Base-by-base conservation (phyloP, 2,888 invertebrate species). In the Agrochola lota region DNA sequence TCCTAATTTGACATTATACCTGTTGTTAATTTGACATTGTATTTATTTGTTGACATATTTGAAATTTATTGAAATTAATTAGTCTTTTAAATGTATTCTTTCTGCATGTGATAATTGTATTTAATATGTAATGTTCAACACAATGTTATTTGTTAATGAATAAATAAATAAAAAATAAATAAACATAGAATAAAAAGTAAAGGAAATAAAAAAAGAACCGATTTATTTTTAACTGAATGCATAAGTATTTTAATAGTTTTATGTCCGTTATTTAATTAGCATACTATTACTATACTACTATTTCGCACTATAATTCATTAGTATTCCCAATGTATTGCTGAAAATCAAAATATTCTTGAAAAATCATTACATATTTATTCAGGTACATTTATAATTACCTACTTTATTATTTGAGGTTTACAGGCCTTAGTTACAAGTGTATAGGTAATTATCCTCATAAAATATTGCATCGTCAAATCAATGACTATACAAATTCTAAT, bases 221-320 rank as follows among this genome's bases (percentile, higher is more conserved):
- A 67, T 1, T 20, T 26, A 26, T 26, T 43, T 66, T 9, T 26
- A n/a, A 17, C 6, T n/a, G 17, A 66, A 17, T 66, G n/a, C 17
- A 6, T 43, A 43, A 9, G n/a, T 9, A 6, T 66, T 17, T 43
- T 17, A 66, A 17, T 26, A 11, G 20, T 46, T 66, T 17, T 26
- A 11, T 11, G 11, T 20, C 11, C 11, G 20, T 46, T 26, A 26
- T 46, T 66, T 26, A 11, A 11, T 64, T 64, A 8, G 40, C 40
- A 2, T 15, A 23, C 0, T 64, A 9, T 1, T 0, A n/a, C 11
- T 26, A 2, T 15, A 23, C 0, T 64, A 9, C 4, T 0, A n/a
- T 17, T 26, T 26, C 3, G 11, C 12, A 46, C 20, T 46, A 26
- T 9, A n/a, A 43, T 46, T 46, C 43, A 43, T 43, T 43, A 11